Evolutionary conservation across 2,113 vertebrate genomes (phyloP), one percentile per base, ranked within the genome.

Genomic region (Callocephalon fimbriatum): DNA sequence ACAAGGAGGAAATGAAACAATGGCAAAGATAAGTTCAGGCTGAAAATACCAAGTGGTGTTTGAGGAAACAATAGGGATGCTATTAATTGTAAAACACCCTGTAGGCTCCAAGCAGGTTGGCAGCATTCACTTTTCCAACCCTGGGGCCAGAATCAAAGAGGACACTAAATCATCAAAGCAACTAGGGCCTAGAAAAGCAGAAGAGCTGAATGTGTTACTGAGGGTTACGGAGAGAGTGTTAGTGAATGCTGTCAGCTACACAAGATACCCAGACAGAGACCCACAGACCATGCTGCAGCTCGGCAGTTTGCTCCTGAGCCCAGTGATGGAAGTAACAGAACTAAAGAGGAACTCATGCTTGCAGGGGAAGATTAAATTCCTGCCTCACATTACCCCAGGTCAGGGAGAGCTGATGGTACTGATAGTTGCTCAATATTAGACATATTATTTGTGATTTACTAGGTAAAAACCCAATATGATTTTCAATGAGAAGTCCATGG

Each of bases 1-100:
- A 90, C 38, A 96, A 93, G 95, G 48, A 93, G 89, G 94, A 96
- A 95, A 91, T 87, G 38, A 93, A 96, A 94, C 94, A 97, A 95
- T 88, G 56, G 58, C 66, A 94, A 96, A 90, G 92, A 93, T 93
- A 94, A 73, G 37, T 87, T 96, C 76, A 75, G 92, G 56, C 92
- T 96, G 95, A 95, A 93, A 94, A 95, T 91, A 93, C 48, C 48
- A 91, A 91, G 44, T n/a, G 26, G 51, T 67, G 86, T 94, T 94
- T 72, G 76, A 93, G 62, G 93, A 89, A 96, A 94, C 86, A 96
- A 81, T 82, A 91, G 84, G 74, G 70, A 93, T 82, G 37, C 53
- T 91, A 93, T 82, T 91, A 96, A 90, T 91, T 93, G 81, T 82
- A 91, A 93, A 95, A 91, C 75, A 90, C n/a, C 65, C 93, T 67